Percentiles rank a stretch among this genome's conserved stretches.
These are phyloP conservation scores for Danaus plexippus DNA, from an alignment of 1,140 invertebrate species.

Conservation along the genomic window DNA sequence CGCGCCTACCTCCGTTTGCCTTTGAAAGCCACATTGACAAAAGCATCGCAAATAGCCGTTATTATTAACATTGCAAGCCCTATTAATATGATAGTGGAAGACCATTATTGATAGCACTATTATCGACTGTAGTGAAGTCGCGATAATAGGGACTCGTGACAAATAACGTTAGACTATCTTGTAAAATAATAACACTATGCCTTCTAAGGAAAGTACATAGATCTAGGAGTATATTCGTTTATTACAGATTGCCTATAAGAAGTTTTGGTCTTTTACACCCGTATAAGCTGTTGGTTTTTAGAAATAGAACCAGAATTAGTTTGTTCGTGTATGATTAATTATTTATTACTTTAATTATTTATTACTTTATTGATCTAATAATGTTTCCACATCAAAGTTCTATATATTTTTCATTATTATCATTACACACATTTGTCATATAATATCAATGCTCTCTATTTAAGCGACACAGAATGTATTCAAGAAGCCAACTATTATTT, in stretches of 20 bases:
- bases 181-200: no score
- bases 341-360: slow-evolving; percentile 5
- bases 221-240: no score
- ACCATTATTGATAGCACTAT: slow-evolving; percentile 34
- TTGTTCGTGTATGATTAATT: no score
- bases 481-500: slow-evolving; percentile 9
- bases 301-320: no score
- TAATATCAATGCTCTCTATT: not conserved
- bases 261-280: no score
- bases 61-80: slow-evolving; percentile 51
- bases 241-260: no score
- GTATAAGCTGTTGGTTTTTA: no score
- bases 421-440: not conserved
- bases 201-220: no score
- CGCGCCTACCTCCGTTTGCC: slow-evolving; percentile 51
- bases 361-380: slow-evolving; percentile 5
- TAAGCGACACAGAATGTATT: slow-evolving; percentile 4
- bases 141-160: slow-evolving; percentile 14
- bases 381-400: not conserved
- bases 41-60: slow-evolving; percentile 55
- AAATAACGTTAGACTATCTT: slow-evolving; percentile 7
- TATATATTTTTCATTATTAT: not conserved
- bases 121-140: slow-evolving; percentile 16
- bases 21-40: slow-evolving; percentile 58
- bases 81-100: slow-evolving; percentile 49